A percentile compares a stretch with the other conserved stretches of the same genome.
Evolutionary conservation across 2,888 invertebrate species (phyloP).

Genomic region (Morpho helenor): DNA sequence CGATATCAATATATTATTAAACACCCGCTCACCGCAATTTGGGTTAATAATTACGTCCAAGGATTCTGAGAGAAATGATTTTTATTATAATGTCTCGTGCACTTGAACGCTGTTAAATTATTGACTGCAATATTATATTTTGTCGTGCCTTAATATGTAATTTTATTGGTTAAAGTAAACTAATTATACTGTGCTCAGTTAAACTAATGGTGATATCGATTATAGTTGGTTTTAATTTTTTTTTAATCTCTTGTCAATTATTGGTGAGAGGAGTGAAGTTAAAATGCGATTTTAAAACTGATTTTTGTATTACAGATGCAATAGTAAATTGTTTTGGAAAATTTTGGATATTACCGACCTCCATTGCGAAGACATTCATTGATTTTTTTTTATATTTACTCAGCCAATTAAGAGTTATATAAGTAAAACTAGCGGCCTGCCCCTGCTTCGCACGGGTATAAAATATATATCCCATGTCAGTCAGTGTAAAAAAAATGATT

Average conservation of each 20-base stretch:
- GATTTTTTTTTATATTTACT: too few relatives aligned
- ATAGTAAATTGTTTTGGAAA: too few relatives aligned
- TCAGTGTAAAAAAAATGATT: too few relatives aligned
- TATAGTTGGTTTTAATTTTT: slow-evolving; percentile 6
- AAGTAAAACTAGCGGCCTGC: too few relatives aligned
- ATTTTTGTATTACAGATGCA: too few relatives aligned
- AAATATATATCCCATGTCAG: too few relatives aligned
- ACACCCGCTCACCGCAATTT: slow-evolving; percentile 30
- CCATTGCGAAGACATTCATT: too few relatives aligned
- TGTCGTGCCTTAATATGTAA: slow-evolving; percentile 18
- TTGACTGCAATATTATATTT: slow-evolving; percentile 8
- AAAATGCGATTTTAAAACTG: not conserved
- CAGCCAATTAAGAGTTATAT: too few relatives aligned
- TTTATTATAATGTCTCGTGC: slow-evolving; percentile 19
- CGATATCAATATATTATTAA: slow-evolving; percentile 10
- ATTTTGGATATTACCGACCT: too few relatives aligned
- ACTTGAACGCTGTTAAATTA: slow-evolving; percentile 11
- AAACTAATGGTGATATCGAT: slow-evolving; percentile 6
- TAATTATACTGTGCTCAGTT: slow-evolving; percentile 20
- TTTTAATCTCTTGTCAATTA: slow-evolving; percentile 4
- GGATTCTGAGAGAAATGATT: slow-evolving; percentile 23
- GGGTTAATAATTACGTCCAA: slow-evolving; percentile 36
- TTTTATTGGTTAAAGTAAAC: slow-evolving; percentile 20
- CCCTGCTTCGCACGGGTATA: too few relatives aligned
- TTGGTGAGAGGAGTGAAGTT: not conserved